These are phyloP conservation scores for Sebastes matsubarae DNA, from an alignment of 2,797 vertebrate species.

Conservation along the genomic window DNA sequence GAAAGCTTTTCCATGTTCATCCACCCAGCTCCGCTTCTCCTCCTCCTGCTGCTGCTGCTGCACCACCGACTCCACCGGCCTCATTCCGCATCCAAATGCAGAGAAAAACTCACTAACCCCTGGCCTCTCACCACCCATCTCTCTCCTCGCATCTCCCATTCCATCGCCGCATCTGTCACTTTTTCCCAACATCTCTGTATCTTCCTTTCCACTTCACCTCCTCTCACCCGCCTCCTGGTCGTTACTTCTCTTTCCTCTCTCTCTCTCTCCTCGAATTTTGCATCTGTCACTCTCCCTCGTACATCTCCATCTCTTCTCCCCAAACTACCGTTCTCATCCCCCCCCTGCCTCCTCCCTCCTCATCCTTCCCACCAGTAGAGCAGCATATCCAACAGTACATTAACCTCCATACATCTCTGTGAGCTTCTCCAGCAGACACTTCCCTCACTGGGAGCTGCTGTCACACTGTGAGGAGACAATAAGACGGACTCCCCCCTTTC, in stretches of 20 bases:
- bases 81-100: conserved; percentile 66
- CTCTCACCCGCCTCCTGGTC: conserved; percentile 34
- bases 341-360: not conserved
- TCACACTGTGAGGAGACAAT: conserved; percentile 48
- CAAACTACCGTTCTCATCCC: conserved; percentile 9
- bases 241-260: conserved; percentile 44
- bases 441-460: conserved; percentile 58
- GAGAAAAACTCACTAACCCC: conserved; percentile 61
- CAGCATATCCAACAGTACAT: conserved; percentile 59
- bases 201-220: conserved; percentile 71
- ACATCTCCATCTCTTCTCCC: conserved; percentile 63
- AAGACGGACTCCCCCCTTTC: conserved; percentile 12
- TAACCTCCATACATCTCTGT: conserved; percentile 55
- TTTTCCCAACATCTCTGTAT: conserved; percentile 64
- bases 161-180: conserved; percentile 63
- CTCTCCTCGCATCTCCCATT: conserved; percentile 32
- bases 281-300: conserved; percentile 54
- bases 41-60: conserved; percentile 39
- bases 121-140: conserved; percentile 43
- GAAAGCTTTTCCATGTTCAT: conserved; percentile 86
- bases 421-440: conserved; percentile 48
- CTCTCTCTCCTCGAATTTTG: conserved; percentile 37
- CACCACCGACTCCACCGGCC: conserved; percentile 30
- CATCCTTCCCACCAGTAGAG: conserved; percentile 14
- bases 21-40: conserved; percentile 55